Evolutionary conservation across 2,888 invertebrate genomes (phyloP), one percentile per base, ranked within the genome.

Genomic region (Atethmia centrago): DNA sequence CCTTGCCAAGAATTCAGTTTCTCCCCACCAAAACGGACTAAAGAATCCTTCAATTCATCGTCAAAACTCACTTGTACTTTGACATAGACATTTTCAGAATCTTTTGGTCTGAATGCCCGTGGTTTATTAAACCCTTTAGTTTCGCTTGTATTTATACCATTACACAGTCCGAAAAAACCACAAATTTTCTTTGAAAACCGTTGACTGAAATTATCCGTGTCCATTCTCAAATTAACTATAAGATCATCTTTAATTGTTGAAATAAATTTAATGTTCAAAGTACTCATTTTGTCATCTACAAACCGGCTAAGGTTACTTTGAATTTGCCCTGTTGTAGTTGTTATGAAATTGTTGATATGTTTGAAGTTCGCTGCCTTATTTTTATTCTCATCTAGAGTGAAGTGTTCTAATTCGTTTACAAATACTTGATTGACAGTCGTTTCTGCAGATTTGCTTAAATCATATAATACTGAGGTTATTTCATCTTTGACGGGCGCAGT

Each of bases 111-210:
- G 9, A 63, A 68, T 16, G 5, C 12, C 53, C 61, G 64, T 19
- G 36, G 51, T 12, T 28, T 28, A 9, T 58, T 55, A 1, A 55
- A 58, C 19, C 85, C 77, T 49, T 85, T 85, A 21, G 65, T n/a
- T 25, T 65, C 12, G 56, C 66, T 63, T 77, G 16, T 31, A 64
- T 88, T 63, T 75, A 7, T 85, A 8, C 91, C 88, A 47, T 95
- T 94, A 67, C 95, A 95, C 0, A 85, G 71, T 3, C 86, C 75
- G 69, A 95, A 95, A 31, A 82, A 74, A 0, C 76, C 58, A 80
- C 95, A 95, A n/a, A 93, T 84, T 70, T 80, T 88, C 1, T 84
- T 78, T 21, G 76, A 70, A 3, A 88, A 83, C 12, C 89, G 87
- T 3, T 77, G 82, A 80, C 88, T 86, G 31, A 93, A 72, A 77